Evolutionary conservation across 2,113 vertebrate species (phyloP).

Genomic region (Cisticola juncidis): DNA sequence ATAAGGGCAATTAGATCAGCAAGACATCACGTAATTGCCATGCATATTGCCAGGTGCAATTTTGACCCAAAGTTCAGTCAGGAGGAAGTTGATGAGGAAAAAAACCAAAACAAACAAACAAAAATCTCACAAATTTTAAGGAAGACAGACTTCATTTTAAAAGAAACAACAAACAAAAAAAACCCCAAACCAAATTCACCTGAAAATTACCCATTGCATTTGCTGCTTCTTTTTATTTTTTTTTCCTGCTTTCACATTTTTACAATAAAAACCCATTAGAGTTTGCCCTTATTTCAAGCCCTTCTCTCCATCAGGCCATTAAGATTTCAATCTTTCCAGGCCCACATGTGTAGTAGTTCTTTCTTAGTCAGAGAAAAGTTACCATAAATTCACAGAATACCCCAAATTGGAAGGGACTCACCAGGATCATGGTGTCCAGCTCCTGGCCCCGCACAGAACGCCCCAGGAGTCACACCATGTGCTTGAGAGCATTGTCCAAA

Average conservation of each 20-base stretch:
- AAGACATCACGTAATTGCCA: neutral
- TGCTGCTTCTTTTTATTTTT: neutral
- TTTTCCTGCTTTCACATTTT: neutral
- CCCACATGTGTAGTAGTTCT: neutral
- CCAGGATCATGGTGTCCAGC: neutral
- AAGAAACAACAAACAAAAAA: neutral
- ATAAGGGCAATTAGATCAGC: neutral
- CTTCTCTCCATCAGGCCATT: neutral
- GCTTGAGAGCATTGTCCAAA: neutral
- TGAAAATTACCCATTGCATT: neutral
- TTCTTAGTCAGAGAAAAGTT: neutral
- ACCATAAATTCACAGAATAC: neutral
- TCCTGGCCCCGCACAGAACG: neutral
- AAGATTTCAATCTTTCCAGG: neutral
- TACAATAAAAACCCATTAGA: neutral
- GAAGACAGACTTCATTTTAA: neutral
- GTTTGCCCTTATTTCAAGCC: neutral
- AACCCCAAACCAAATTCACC: neutral
- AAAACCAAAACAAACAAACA: fast-evolving
- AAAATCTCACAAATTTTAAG: neutral
- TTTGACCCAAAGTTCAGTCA: neutral
- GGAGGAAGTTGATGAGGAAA: neutral
- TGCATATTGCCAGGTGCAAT: neutral
- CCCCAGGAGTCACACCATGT: fast-evolving
- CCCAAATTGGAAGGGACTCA: neutral